Base-by-base conservation (phyloP, 2,797 vertebrate species). In the Limosa lapponica region DNA sequence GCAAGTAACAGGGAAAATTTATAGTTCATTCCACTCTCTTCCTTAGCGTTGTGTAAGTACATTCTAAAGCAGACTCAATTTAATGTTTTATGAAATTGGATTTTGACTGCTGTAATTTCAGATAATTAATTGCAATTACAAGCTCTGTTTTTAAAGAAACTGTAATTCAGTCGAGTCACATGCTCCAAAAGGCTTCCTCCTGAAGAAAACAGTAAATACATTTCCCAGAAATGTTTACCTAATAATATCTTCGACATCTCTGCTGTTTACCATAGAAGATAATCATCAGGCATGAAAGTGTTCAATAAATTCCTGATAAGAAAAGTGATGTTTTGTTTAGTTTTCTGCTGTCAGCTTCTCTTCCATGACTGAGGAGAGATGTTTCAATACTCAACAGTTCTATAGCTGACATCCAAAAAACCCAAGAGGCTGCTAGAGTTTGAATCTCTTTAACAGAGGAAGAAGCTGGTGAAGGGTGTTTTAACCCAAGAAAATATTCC, bases 51-150 rank as follows among this genome's bases (percentile, higher is more conserved):
- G 83, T 83, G 52, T 59, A 92, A 95, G 90, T 85, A 93, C 77
- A 77, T 83, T 90, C 83, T 36, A 93, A 82, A 36, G 67, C 75
- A 87, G 89, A 87, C 89, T 95, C 92, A 79, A 70, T 73, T 32
- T 85, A 87, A 93, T 88, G 61, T 49, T 95, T 97, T 73, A 96
- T 95, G 88, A 85, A 93, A 96, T 61, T 88, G 87, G 82, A 92
- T 94, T 97, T 85, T 14, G 28, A 80, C 88, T 88, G 95, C 86
- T 95, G 62, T 88, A 89, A 96, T 96, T 96, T 95, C 69, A 95
- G 92, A 93, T 67, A 91, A 88, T 90, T 95, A 87, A 97, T 87
- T 92, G 88, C 58, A 83, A 78, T 81, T 91, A 94, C 73, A 95
- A 94, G 89, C 46, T 79, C 80, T 54, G 46, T 90, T 94, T 95